phyloP scores from a whole-genome alignment of 2,888 invertebrate genomes.

The Serrognathus titanus region DNA sequence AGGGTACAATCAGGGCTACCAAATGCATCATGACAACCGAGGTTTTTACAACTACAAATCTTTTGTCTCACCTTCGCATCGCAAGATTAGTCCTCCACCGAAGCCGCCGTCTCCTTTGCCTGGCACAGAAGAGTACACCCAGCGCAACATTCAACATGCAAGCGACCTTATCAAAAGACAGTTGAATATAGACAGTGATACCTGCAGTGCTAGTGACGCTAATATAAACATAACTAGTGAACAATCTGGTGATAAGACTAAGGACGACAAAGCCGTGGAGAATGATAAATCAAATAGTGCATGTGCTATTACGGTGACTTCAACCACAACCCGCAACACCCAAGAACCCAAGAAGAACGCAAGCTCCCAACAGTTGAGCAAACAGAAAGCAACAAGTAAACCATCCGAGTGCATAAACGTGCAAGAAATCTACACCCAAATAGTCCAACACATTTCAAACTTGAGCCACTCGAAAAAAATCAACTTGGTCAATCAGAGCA shows the following conservation, averaged over 20 bases:
- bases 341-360: constrained; percentile 2
- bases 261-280: constrained; percentile 1
- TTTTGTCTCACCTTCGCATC: constrained; percentile 3
- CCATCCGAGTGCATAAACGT: constrained; percentile 23
- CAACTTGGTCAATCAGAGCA: constrained; percentile 39
- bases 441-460: constrained; percentile 41
- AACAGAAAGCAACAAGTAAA: constrained; percentile 1
- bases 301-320: too few relatives aligned
- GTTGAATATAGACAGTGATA: constrained; percentile 20
- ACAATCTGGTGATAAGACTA: constrained; percentile 5
- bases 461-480: constrained; percentile 40
- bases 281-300: not conserved
- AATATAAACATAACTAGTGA: constrained; percentile 7
- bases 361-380: not conserved
- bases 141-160: constrained; percentile 40
- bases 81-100: constrained; percentile 1
- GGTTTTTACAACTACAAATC: constrained; percentile 8
- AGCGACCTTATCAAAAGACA: constrained; percentile 36
- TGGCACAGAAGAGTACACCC: constrained; percentile 42
- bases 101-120: constrained; percentile 35
- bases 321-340: not conserved
- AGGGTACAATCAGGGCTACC: constrained; percentile 7
- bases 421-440: constrained; percentile 41
- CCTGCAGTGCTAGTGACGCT: constrained; percentile 4
- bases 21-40: constrained; percentile 6